Evolutionary conservation across 1,140 invertebrate species (phyloP), one percentile per base, ranked within the genome.

Genomic region (Drosophila equinoxialis): DNA sequence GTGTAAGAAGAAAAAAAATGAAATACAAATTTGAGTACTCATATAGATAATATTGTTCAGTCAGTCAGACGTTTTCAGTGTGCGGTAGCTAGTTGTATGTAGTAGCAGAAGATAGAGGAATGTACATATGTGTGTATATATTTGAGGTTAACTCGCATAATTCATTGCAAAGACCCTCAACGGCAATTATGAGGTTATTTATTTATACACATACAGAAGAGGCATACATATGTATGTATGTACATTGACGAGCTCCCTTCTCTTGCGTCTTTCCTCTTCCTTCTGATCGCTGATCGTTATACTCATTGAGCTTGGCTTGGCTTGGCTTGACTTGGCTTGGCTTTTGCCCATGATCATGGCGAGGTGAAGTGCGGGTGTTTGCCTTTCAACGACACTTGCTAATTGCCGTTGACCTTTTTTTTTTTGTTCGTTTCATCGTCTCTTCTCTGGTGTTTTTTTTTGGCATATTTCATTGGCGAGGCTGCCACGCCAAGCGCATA

Each of bases 61-160:
- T 77, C 73, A 75, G 73, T 33, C 17, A 74, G 81, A 57, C 66
- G 68, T 30, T 30, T 30, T 30, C 30, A 6, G 30, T 37, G 35
- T 37, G 35, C 37, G 37, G 37, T 13, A 39, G 37, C 37, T 65
- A 45, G 14, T 14, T 23, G 20, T 23, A 23, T 7, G 42, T 14
- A 45, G 17, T 20, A 20, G 45, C 45, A 23, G 20, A 3, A 51
- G 45, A 14, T 8, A 48, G 14, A 20, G 68, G 74, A 68, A 63
- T 4, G 23, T 45, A n/a, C n/a, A n/a, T n/a, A 71, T 54, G 65
- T 67, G 61, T 67, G 61, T 74, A 55, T 67, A 61, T 72, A 65
- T 89, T 89, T 89, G 77, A 89, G 84, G 84, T 84, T 89, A 89
- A 89, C 80, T 89, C 84, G 85, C 84, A 89, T 89, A 89, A 89